phyloP scores from a whole-genome alignment of 2,888 invertebrate species.

The Formica aserva region DNA sequence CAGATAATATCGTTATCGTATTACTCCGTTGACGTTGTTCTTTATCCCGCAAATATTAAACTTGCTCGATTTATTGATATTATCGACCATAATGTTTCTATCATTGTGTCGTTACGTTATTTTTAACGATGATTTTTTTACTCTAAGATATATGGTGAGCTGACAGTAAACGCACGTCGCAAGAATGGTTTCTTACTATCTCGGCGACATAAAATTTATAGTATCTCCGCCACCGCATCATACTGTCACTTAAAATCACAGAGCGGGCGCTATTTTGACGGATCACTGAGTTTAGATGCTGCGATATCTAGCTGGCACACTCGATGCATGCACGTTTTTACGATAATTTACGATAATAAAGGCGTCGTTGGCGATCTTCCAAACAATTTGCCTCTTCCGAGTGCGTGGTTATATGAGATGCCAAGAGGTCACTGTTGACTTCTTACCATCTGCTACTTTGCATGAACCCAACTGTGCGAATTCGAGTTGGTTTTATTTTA shows the following conservation, averaged over 20 bases:
- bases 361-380: constrained; percentile 59
- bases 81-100: neutral
- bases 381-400: constrained; percentile 33
- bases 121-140: neutral
- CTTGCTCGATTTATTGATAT: constrained; percentile 8
- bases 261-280: constrained; percentile 3
- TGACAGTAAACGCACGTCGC: neutral
- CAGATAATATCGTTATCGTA: neutral
- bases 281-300: constrained; percentile 3
- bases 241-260: constrained; percentile 18
- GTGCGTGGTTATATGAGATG: constrained; percentile 16
- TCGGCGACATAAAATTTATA: neutral
- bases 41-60: neutral
- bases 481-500: neutral
- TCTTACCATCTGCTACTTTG: constrained; percentile 37
- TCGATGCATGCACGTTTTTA: constrained; percentile 22
- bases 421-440: constrained; percentile 48
- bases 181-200: neutral
- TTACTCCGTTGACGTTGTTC: neutral
- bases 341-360: constrained; percentile 47
- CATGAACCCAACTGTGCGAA: constrained; percentile 27
- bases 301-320: neutral
- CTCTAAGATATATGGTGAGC: neutral
- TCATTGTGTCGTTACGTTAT: neutral
- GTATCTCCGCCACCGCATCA: neutral